Evolutionary conservation across 2,113 vertebrate species (phyloP).

Genomic region (Haplochromis vanheusdeni): DNA sequence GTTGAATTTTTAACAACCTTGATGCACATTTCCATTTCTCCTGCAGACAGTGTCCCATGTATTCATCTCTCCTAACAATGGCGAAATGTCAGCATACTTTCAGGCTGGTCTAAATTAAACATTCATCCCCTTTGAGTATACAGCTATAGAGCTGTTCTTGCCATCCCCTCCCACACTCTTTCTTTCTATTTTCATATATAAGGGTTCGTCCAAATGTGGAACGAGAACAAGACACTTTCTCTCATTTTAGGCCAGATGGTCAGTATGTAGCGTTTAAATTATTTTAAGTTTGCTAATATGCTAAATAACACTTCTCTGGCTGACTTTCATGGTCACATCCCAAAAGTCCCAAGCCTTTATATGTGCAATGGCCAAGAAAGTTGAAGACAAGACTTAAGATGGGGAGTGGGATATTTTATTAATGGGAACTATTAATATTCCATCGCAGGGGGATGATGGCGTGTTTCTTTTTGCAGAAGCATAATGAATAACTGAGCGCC

Average conservation of each 20-base stretch:
- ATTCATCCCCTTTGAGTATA: conserved; percentile 56
- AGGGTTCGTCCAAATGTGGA: background rate
- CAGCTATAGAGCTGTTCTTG: conserved; percentile 26
- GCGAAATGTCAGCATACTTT: conserved; percentile 67
- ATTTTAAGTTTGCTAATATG: conserved; percentile 2
- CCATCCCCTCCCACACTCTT: conserved; percentile 19
- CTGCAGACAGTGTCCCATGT: conserved; percentile 57
- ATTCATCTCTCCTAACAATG: conserved; percentile 64
- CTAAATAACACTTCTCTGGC: background rate
- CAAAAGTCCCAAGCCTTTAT: conserved; percentile 22
- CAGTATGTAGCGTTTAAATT: background rate
- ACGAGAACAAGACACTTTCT: background rate
- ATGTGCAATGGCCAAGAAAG: conserved; percentile 45
- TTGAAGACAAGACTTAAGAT: conserved; percentile 47
- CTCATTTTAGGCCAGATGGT: conserved; percentile 2
- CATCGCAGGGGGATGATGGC: conserved; percentile 65
- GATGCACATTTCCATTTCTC: conserved; percentile 62
- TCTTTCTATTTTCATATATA: conserved; percentile 28
- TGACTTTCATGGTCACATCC: conserved; percentile 1
- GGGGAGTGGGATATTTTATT: conserved; percentile 70
- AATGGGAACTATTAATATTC: conserved; percentile 75
- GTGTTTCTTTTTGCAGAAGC: conserved; percentile 72
- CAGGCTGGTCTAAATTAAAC: conserved; percentile 68
- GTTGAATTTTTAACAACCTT: conserved; percentile 62
- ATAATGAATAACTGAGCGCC: conserved; percentile 75